These are phyloP conservation scores for Dione juno DNA, from an alignment of 2,888 invertebrate species.

Conservation along the genomic window DNA sequence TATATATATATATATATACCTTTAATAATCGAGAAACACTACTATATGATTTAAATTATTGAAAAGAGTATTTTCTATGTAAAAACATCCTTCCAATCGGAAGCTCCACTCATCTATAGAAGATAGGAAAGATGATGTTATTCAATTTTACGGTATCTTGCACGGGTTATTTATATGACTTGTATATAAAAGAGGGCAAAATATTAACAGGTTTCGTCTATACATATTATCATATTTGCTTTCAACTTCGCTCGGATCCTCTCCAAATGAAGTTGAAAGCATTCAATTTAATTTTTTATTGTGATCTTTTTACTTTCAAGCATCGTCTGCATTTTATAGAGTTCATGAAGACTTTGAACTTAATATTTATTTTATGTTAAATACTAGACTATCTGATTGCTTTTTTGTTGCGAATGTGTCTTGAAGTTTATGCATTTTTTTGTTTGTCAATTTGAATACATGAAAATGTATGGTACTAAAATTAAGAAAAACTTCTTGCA, in stretches of 20 bases:
- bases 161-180: not conserved
- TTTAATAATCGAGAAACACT: not conserved
- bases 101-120: not conserved
- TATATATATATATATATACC: too few relatives aligned
- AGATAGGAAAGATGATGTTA: not conserved
- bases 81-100: not conserved
- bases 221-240: constrained; percentile 5
- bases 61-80: not conserved
- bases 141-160: constrained; percentile 16
- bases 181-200: not conserved
- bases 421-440: too few relatives aligned
- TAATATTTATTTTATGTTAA: not conserved
- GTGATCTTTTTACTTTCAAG: not conserved
- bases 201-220: not conserved
- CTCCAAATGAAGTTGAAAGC: not conserved
- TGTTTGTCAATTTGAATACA: too few relatives aligned
- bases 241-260: not conserved
- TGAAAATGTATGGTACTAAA: not conserved
- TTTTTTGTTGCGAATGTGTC: too few relatives aligned
- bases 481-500: not conserved
- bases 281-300: not conserved
- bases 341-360: not conserved
- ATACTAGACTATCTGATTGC: not conserved
- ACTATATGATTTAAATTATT: not conserved
- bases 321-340: not conserved